Evolutionary conservation across 2,113 vertebrate species (phyloP).

Genomic region (Nematolebias whitei): DNA sequence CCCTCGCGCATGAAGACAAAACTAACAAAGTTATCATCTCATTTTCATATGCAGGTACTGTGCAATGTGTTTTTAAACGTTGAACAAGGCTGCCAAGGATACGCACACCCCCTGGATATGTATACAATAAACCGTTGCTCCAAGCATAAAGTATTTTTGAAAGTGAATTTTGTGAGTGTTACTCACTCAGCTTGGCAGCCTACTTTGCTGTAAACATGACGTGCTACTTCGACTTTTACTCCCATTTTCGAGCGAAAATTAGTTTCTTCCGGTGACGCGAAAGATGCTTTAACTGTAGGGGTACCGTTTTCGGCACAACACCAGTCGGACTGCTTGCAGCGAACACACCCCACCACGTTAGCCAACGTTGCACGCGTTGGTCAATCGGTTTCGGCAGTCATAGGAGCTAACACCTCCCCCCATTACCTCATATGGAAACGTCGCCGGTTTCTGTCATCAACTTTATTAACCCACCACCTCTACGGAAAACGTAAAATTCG

Average conservation of each 20-base stretch:
- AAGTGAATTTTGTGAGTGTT: no score
- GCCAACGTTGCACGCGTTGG: neutral
- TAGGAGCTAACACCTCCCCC: constrained; percentile 11
- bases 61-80: no score
- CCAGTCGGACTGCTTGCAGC: neutral
- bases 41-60: no score
- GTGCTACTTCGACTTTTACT: neutral
- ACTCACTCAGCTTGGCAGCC: no score
- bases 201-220: no score
- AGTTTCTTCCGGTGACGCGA: neutral
- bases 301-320: neutral
- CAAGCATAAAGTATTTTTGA: no score
- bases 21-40: no score
- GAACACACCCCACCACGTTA: constrained; percentile 31
- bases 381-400: neutral
- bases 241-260: neutral
- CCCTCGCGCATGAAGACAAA: neutral
- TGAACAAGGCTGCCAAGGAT: no score
- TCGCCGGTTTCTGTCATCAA: constrained; percentile 15
- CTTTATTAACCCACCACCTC: neutral
- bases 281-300: neutral
- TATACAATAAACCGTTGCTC: no score
- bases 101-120: no score
- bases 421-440: constrained; percentile 33
- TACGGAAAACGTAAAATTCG: neutral